Conservation (phyloP, 2,888 invertebrate genomes). For the Hirudinaria manillensis region DNA sequence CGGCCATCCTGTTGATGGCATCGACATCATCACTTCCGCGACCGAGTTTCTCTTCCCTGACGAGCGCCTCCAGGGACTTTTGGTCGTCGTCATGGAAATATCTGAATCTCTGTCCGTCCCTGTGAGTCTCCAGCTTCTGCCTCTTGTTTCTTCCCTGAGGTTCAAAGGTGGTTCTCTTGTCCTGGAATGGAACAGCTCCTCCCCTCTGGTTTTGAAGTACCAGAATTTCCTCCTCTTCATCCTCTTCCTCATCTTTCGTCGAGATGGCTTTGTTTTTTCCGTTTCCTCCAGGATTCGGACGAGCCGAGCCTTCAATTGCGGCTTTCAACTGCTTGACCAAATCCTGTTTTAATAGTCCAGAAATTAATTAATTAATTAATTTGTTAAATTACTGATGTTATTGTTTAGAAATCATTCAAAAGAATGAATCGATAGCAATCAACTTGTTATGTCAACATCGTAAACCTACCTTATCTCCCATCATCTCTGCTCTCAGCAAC, state of each 20-base stretch:
- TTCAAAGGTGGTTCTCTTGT: not conserved
- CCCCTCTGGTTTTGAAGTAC: conserved; percentile 10
- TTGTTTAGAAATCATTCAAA: too few relatives aligned
- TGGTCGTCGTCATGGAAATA: conserved; percentile 87
- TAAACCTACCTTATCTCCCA: conserved; percentile 66
- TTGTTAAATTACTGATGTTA: too few relatives aligned
- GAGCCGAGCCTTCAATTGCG: not conserved
- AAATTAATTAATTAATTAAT: not conserved
- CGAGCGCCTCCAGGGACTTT: conserved; percentile 75
- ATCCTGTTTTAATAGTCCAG: conserved; percentile 62
- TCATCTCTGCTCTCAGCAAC: conserved; percentile 85
- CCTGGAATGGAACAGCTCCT: conserved; percentile 13
- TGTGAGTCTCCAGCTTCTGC: conserved; percentile 57
- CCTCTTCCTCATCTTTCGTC: conserved; percentile 48
- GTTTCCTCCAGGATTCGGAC: not conserved
- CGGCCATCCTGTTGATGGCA: conserved; percentile 70
- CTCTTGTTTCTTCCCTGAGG: conserved; percentile 9
- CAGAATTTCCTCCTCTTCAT: conserved; percentile 42
- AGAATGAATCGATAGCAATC: too few relatives aligned
- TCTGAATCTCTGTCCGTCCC: conserved; percentile 64
- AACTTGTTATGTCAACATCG: too few relatives aligned
- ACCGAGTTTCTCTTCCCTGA: conserved; percentile 65
- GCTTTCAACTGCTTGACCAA: conserved; percentile 52
- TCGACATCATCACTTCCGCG: conserved; percentile 74
- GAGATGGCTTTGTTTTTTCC: conserved; percentile 10